phyloP scores from a whole-genome alignment of 2,797 vertebrate genomes.

The Malacoraja senta region DNA sequence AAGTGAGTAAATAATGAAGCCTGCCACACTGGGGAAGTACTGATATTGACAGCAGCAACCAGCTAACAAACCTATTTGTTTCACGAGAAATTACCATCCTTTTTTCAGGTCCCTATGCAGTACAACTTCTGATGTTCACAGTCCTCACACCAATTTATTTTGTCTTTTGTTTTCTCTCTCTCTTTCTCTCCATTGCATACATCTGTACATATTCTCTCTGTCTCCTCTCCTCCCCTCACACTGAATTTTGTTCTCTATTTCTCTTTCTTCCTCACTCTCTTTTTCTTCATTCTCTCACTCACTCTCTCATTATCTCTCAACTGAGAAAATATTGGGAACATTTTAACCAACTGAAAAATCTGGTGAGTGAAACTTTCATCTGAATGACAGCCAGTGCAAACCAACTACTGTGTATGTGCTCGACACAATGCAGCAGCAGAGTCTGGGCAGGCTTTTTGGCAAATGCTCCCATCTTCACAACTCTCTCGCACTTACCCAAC shows the following conservation, averaged over 20 bases:
- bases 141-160: background rate
- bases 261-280: background rate
- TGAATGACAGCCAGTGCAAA: background rate
- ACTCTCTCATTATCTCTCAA: background rate
- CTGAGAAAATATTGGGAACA: background rate
- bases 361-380: background rate
- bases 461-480: background rate
- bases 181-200: background rate
- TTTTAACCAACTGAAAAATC: background rate
- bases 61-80: background rate
- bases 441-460: background rate
- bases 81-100: background rate
- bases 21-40: background rate
- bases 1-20: conserved; percentile 8
- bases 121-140: background rate
- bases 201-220: background rate
- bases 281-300: background rate
- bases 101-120: too few relatives aligned
- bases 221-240: too few relatives aligned
- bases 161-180: background rate
- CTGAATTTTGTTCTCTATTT: background rate
- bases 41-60: background rate
- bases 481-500: background rate
- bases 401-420: background rate
- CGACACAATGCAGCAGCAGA: background rate